Evolutionary conservation across 2,888 invertebrate genomes (phyloP).

Genomic region (Neria commutata): DNA sequence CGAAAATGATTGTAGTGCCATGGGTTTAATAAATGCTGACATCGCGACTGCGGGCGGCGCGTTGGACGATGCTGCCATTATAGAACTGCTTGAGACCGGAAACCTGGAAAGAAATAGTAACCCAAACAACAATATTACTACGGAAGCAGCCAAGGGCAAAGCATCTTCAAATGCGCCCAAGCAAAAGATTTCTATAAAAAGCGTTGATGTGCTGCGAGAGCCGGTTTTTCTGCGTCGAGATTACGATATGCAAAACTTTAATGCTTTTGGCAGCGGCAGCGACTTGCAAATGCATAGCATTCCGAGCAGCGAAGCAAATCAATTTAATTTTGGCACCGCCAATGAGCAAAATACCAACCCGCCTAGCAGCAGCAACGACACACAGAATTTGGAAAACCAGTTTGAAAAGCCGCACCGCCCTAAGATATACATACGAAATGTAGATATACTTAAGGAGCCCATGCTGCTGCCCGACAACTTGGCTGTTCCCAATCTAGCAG

Average conservation of each 20-base stretch:
- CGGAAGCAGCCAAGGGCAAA: too few relatives aligned
- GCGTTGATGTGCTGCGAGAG: constrained; percentile 58
- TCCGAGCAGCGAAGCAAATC: neutral
- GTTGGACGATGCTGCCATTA: neutral
- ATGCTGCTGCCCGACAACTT: constrained; percentile 45
- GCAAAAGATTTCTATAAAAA: constrained; percentile 60
- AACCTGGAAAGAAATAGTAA: neutral
- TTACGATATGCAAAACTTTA: constrained; percentile 39
- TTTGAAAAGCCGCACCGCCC: constrained; percentile 49
- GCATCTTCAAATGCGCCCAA: constrained; percentile 27
- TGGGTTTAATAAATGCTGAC: constrained; percentile 28
- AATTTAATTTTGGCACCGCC: constrained; percentile 2
- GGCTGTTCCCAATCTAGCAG: constrained; percentile 30
- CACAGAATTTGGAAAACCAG: constrained; percentile 19
- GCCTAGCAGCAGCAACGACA: neutral
- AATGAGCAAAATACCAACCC: constrained; percentile 19
- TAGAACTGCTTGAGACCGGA: neutral
- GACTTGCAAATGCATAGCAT: constrained; percentile 17
- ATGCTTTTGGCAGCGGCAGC: constrained; percentile 15
- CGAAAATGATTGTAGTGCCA: constrained; percentile 26
- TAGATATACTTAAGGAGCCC: constrained; percentile 58
- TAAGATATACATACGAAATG: constrained; percentile 61
- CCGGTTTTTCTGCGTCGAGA: constrained; percentile 50
- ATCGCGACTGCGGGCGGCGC: constrained; percentile 5
- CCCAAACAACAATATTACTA: constrained; percentile 6